A percentile compares a stretch with the other conserved stretches of the same genome.
Evolutionary conservation across 2,797 vertebrate genomes (phyloP).

Genomic region (Galagoides demidoff): DNA sequence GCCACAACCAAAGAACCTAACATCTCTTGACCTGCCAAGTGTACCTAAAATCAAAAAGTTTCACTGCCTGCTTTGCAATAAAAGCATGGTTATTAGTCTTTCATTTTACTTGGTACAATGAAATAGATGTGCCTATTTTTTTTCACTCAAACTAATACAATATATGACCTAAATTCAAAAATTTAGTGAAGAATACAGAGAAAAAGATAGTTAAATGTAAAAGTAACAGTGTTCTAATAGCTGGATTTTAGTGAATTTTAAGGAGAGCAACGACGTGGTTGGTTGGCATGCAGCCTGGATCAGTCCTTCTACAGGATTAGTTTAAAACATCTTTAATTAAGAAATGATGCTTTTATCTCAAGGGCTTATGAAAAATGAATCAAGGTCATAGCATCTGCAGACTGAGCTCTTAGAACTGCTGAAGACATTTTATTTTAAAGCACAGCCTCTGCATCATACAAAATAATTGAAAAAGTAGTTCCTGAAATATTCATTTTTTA

Average conservation of each 20-base stretch:
- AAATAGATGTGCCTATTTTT: background rate
- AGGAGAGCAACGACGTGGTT: background rate
- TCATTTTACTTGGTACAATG: background rate
- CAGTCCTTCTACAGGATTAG: background rate
- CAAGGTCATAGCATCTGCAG: background rate
- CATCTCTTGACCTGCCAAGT: background rate
- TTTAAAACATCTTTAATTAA: background rate
- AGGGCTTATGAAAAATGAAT: background rate
- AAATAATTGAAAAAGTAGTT: background rate
- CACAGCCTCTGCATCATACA: background rate
- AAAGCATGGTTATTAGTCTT: background rate
- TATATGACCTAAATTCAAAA: background rate
- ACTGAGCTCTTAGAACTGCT: background rate
- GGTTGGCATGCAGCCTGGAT: background rate
- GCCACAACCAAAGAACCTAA: background rate
- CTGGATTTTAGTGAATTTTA: background rate
- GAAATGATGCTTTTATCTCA: conserved; percentile 44
- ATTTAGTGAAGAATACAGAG: background rate
- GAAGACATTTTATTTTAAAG: background rate
- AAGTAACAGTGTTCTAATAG: background rate
- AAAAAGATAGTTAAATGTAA: background rate
- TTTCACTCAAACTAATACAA: background rate
- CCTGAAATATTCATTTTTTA: background rate
- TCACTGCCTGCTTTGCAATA: background rate
- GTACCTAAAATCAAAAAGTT: background rate